These are phyloP conservation scores for Nomada lathburiana DNA, from an alignment of 2,888 invertebrate genomes.

Conservation along the genomic window DNA sequence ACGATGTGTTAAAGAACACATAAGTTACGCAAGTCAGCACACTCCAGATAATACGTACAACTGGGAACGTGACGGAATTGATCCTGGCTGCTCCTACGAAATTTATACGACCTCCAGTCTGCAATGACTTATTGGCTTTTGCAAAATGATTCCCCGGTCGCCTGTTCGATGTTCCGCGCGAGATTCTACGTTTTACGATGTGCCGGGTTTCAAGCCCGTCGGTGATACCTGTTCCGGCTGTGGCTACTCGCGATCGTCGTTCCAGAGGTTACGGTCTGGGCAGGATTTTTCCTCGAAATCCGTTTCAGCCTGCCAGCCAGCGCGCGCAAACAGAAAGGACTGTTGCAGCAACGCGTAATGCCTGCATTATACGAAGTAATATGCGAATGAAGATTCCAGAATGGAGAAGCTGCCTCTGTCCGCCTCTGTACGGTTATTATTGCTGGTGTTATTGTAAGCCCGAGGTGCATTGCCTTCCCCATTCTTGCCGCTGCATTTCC, in stretches of 20 bases:
- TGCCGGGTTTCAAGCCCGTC: slow-evolving; percentile 55
- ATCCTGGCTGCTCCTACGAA: slow-evolving; percentile 44
- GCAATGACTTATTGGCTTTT: slow-evolving; percentile 66
- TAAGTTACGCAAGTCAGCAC: slow-evolving; percentile 12
- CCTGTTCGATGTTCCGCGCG: slow-evolving; percentile 39
- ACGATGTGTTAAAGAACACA: not conserved
- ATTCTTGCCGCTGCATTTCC: slow-evolving; percentile 71
- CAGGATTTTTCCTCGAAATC: slow-evolving; percentile 39
- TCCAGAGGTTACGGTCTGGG: slow-evolving; percentile 20
- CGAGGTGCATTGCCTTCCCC: slow-evolving; percentile 74
- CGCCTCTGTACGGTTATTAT: slow-evolving; percentile 46
- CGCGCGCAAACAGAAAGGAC: not conserved
- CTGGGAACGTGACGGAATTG: slow-evolving; percentile 45
- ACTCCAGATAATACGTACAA: slow-evolving; percentile 33
- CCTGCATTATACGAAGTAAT: slow-evolving; percentile 55
- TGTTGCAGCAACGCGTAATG: slow-evolving; percentile 42
- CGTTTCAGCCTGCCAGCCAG: slow-evolving; percentile 36
- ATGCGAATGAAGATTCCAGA: slow-evolving; percentile 54
- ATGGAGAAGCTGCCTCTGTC: slow-evolving; percentile 45
- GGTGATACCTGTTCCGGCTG: slow-evolving; percentile 64
- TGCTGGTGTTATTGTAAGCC: slow-evolving; percentile 56
- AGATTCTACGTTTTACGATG: slow-evolving; percentile 59
- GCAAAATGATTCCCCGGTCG: slow-evolving; percentile 57
- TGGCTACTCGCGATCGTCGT: slow-evolving; percentile 5
- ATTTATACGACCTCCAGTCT: slow-evolving; percentile 56